Percentiles rank a stretch among this genome's conserved stretches.
These are phyloP conservation scores for Lymantria monacha DNA, from an alignment of 2,888 invertebrate genomes.

Conservation along the genomic window DNA sequence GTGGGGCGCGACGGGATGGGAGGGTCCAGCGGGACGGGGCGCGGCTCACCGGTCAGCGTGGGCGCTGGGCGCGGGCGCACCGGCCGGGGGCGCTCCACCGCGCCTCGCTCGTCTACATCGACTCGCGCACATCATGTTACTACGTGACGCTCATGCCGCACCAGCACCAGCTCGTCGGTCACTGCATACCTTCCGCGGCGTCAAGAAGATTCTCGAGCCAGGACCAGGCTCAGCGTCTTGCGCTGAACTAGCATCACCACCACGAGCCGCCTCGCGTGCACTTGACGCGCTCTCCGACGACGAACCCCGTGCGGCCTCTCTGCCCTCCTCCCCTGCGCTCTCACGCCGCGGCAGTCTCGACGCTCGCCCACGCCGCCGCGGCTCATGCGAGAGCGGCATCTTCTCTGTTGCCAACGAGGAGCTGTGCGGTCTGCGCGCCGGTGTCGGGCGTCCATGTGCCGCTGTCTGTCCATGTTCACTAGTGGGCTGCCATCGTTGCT, in stretches of 20 bases:
- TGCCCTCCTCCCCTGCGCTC: constrained; percentile 65
- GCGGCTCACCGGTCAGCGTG: constrained; percentile 40
- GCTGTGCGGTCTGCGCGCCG: constrained; percentile 74
- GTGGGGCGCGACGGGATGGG: constrained; percentile 80
- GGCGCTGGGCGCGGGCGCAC: constrained; percentile 46
- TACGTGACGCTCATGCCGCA: constrained; percentile 91
- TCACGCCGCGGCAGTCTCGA: constrained; percentile 47
- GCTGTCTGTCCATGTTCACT: constrained; percentile 71
- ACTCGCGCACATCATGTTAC: constrained; percentile 93
- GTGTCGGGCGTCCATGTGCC: constrained; percentile 45
- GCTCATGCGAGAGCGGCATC: constrained; percentile 93
- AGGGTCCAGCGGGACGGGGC: constrained; percentile 51
- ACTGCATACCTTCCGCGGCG: constrained; percentile 89
- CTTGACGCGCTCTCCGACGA: constrained; percentile 37
- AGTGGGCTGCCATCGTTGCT: constrained; percentile 70
- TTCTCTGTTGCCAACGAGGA: constrained; percentile 94
- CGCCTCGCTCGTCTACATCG: constrained; percentile 82
- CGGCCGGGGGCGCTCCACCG: constrained; percentile 57
- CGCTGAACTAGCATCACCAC: constrained; percentile 89
- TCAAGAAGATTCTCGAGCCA: constrained; percentile 90
- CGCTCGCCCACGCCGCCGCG: constrained; percentile 78
- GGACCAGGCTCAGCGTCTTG: constrained; percentile 86
- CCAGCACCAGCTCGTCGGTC: constrained; percentile 85
- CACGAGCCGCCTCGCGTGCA: constrained; percentile 40
- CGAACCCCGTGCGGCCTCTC: constrained; percentile 56